phyloP scores from a whole-genome alignment of 1,140 invertebrate genomes.

The Drosophila lacertosa region DNA sequence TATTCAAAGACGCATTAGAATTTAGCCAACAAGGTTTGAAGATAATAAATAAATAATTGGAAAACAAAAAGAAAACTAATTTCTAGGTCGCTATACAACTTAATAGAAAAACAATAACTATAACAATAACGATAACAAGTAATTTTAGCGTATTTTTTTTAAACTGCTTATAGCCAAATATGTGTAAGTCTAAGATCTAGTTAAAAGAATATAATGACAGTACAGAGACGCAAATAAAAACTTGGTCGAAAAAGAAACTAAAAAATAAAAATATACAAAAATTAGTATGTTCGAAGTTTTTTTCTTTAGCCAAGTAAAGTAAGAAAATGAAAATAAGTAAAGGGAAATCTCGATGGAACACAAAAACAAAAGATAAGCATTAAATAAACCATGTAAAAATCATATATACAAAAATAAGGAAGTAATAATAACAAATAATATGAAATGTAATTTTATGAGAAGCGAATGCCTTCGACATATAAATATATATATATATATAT shows the following conservation, averaged over 20 bases:
- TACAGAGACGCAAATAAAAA: not conserved
- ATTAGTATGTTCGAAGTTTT: slow-evolving; percentile 30
- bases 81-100: slow-evolving; percentile 46
- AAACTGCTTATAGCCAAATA: slow-evolving; percentile 74
- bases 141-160: slow-evolving; percentile 78
- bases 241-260: slow-evolving; percentile 21
- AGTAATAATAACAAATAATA: slow-evolving; percentile 10
- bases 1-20: slow-evolving; percentile 74
- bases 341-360: slow-evolving; percentile 38
- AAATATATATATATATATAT: slow-evolving; percentile 12
- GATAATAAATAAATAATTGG: slow-evolving; percentile 21
- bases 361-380: not conserved
- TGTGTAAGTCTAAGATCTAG: slow-evolving; percentile 50
- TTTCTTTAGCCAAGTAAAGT: slow-evolving; percentile 27
- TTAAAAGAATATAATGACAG: slow-evolving; percentile 20
- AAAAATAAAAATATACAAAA: slow-evolving; percentile 7
- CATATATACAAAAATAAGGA: slow-evolving; percentile 8
- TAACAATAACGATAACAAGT: slow-evolving; percentile 73
- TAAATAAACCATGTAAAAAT: slow-evolving; percentile 12
- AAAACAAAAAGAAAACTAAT: slow-evolving; percentile 22
- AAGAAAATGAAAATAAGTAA: slow-evolving; percentile 11
- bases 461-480: not conserved
- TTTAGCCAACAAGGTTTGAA: slow-evolving; percentile 36
- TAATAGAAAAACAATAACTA: slow-evolving; percentile 66
- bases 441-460: slow-evolving; percentile 29